phyloP scores from a whole-genome alignment of 2,888 invertebrate species.

The Nemoura dubitans region DNA sequence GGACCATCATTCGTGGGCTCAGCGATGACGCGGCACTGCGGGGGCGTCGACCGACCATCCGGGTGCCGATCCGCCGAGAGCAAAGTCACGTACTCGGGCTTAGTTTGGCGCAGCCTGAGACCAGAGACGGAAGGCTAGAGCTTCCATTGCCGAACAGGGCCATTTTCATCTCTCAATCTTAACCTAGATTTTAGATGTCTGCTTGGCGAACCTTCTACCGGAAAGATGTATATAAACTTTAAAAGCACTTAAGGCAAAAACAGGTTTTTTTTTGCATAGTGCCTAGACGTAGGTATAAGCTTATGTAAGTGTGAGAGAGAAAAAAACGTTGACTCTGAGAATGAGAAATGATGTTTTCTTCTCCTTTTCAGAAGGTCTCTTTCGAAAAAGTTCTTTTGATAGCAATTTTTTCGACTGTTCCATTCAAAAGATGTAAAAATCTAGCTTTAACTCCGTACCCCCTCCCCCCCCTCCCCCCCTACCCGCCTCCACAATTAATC shows the following conservation, averaged over 20 bases:
- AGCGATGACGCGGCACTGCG: background rate
- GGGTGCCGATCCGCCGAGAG: background rate
- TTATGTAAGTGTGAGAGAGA: background rate
- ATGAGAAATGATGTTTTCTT: conserved; percentile 7
- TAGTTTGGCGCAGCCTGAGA: background rate
- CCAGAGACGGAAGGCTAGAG: background rate
- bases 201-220: background rate
- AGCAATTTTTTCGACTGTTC: background rate
- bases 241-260: conserved; percentile 9
- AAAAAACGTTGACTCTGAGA: background rate
- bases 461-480: too few relatives aligned
- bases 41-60: background rate
- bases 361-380: background rate
- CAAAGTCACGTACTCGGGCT: background rate
- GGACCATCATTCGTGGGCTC: background rate
- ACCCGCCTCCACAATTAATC: background rate
- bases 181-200: background rate
- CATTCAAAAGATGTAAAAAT: background rate
- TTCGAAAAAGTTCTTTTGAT: background rate
- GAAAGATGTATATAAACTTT: background rate
- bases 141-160: background rate
- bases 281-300: background rate
- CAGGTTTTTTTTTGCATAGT: background rate
- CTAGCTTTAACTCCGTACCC: background rate
- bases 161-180: conserved; percentile 38